Base-by-base conservation (phyloP, 1,140 invertebrate species). In the Chironomus tepperi region DNA sequence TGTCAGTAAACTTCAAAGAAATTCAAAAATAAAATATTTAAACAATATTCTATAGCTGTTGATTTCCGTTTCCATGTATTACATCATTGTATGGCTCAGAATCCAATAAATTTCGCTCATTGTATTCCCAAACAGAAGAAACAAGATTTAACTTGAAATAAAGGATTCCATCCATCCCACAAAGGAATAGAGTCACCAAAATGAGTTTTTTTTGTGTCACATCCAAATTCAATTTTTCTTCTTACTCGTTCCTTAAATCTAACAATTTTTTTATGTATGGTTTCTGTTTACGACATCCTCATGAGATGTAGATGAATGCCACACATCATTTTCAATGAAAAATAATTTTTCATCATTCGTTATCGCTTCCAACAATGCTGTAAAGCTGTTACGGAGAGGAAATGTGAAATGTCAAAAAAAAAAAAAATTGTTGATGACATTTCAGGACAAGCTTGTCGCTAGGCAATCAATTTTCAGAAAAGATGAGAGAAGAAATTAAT, bases 261-360 rank as follows among this genome's bases (percentile, higher is more conserved):
- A 47, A 47, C 8, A 7, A 47, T 10, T 2, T 12, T 57, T 57
- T 57, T 57, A n/a, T 15, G 47, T 57, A 57, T n/a, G 47, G 47
- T 57, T 57, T 57, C 47, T 57, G 47, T 57, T 57, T 57, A 57
- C 47, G 47, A 57, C 47, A 57, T 12, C 15, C 47, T 57, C 12
- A 57, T 57, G 47, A 57, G 47, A 57, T 57, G 47, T 57, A 57
- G 47, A 57, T 57, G 47, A 57, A 57, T 57, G 47, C 15, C 15
- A 15, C 47, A 57, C 47, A 15, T 57, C 47, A 57, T n/a, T 57
- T 57, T n/a, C 47, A 57, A 57, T 5, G 12, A 57, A 57, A 57
- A 57, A 57, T 15, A 57, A 57, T 57, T 57, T 57, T 57, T 57
- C 47, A n/a, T 57, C n/a, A 34, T 15, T n/a, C 47, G 47, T 57